A percentile compares a stretch with the other conserved stretches of the same genome.
Evolutionary conservation across 2,888 invertebrate genomes (phyloP).

Genomic region (Eupelmus urozonus): DNA sequence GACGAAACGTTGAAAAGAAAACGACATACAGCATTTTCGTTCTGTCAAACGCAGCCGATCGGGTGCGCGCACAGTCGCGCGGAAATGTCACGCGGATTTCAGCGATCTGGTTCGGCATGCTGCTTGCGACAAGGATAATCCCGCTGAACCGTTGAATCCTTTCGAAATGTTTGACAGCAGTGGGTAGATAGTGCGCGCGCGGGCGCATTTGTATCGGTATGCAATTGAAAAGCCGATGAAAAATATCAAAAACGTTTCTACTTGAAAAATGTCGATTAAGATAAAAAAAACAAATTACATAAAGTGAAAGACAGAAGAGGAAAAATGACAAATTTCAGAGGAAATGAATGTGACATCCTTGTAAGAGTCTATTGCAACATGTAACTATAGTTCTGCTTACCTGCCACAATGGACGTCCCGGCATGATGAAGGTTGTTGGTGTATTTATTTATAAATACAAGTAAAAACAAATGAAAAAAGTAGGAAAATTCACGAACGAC

Average conservation of each 20-base stretch:
- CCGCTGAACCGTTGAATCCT: too few species aligned
- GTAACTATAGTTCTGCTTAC: slow-evolving; percentile 76
- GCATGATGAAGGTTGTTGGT: slow-evolving; percentile 78
- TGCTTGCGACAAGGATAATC: too few species aligned
- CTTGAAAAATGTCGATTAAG: not conserved
- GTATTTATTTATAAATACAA: slow-evolving; percentile 32
- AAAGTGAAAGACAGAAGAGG: not conserved
- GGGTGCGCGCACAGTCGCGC: too few species aligned
- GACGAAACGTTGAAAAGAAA: not conserved
- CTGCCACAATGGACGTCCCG: slow-evolving; percentile 89
- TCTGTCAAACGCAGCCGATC: slow-evolving; percentile 10
- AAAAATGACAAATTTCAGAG: not conserved
- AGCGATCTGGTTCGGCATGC: too few species aligned
- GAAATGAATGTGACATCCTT: not conserved
- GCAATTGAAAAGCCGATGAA: not conserved
- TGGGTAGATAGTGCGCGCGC: too few species aligned
- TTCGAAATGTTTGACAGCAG: too few species aligned
- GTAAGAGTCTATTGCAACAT: not conserved
- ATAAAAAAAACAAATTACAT: not conserved
- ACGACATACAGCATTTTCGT: not conserved
- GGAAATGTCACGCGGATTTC: too few species aligned
- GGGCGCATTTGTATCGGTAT: too few species aligned
- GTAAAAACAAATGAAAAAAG: not conserved
- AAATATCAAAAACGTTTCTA: not conserved
- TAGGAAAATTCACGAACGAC: slow-evolving; percentile 5